A percentile compares a stretch with the other conserved stretches of the same genome.
phyloP scores from a whole-genome alignment of 92 coral and sea anemone species.

The Phymanthus crucifer region DNA sequence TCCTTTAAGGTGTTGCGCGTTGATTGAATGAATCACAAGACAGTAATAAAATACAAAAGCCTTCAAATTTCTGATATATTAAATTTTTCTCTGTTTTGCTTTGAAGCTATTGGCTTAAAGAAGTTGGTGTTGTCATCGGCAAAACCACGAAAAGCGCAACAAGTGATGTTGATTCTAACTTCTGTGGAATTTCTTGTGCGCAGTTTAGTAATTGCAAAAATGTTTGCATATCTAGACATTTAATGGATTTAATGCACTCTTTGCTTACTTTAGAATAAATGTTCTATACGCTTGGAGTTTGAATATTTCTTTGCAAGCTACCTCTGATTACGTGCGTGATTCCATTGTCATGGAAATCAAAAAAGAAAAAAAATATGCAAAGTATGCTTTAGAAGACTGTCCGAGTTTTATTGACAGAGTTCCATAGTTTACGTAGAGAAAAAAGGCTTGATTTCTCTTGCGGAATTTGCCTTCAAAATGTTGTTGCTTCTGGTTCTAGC shows the following conservation, averaged over 20 bases:
- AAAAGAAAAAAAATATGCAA: neutral
- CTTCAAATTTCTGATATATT: neutral
- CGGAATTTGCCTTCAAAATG: slow-evolving; percentile 12
- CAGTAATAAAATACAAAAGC: neutral
- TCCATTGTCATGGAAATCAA: slow-evolving; percentile 29
- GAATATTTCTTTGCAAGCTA: neutral
- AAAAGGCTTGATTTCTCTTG: slow-evolving; percentile 1
- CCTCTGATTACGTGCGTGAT: slow-evolving; percentile 1
- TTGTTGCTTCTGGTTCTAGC: neutral
- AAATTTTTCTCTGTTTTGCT: too few species aligned
- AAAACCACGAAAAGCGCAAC: neutral
- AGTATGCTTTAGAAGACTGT: slow-evolving; percentile 30
- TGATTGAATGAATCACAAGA: too few species aligned
- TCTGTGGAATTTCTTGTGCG: slow-evolving; percentile 21
- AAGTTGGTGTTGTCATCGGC: neutral
- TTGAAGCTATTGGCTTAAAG: too few species aligned
- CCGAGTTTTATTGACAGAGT: slow-evolving; percentile 28
- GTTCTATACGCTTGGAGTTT: neutral
- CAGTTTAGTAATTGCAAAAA: neutral
- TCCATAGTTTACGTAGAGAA: slow-evolving; percentile 9
- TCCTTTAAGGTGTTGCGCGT: too few species aligned
- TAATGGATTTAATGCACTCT: slow-evolving; percentile 19
- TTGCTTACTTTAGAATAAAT: slow-evolving; percentile 15
- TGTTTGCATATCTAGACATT: slow-evolving; percentile 43
- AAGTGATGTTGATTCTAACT: slow-evolving; percentile 22